phyloP scores from a whole-genome alignment of 2,797 vertebrate genomes.

The Ptychobarbus kaznakovi region DNA sequence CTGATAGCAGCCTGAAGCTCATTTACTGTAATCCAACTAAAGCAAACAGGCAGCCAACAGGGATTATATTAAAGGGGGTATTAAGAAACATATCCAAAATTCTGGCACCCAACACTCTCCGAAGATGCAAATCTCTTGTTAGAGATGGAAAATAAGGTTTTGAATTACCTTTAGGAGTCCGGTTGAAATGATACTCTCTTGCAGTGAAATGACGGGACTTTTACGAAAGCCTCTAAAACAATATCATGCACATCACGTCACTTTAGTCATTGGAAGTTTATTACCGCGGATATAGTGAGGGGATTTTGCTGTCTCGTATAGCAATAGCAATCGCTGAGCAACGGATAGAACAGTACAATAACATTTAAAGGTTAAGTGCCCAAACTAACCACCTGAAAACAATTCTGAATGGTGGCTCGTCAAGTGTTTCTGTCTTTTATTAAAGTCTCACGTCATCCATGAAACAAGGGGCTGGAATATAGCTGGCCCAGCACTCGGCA shows the following conservation, averaged over 20 bases:
- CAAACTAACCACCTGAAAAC: constrained; percentile 57
- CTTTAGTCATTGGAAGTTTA: constrained; percentile 18
- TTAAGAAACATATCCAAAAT: constrained; percentile 37
- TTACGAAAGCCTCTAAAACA: constrained; percentile 9
- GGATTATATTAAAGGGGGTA: constrained; percentile 48
- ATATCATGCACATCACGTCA: constrained; percentile 37
- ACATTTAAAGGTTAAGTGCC: constrained; percentile 38
- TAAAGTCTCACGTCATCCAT: constrained; percentile 66
- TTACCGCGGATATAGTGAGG: neutral
- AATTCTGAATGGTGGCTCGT: constrained; percentile 52
- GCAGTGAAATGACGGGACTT: neutral
- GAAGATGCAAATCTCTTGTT: constrained; percentile 4
- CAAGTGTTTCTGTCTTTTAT: constrained; percentile 65
- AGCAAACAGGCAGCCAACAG: constrained; percentile 54
- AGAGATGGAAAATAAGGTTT: constrained; percentile 9
- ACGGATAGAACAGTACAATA: constrained; percentile 42
- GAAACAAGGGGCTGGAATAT: constrained; percentile 59
- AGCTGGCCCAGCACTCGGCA: constrained; percentile 49
- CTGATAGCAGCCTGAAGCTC: constrained; percentile 55
- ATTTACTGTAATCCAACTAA: constrained; percentile 58
- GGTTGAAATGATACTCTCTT: neutral
- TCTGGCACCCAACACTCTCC: neutral
- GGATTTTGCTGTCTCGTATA: constrained; percentile 38
- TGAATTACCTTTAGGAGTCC: neutral
- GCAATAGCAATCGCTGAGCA: constrained; percentile 48